Conservation (phyloP, 2,797 vertebrate species). For the Ctenopoma kingsleyae region DNA sequence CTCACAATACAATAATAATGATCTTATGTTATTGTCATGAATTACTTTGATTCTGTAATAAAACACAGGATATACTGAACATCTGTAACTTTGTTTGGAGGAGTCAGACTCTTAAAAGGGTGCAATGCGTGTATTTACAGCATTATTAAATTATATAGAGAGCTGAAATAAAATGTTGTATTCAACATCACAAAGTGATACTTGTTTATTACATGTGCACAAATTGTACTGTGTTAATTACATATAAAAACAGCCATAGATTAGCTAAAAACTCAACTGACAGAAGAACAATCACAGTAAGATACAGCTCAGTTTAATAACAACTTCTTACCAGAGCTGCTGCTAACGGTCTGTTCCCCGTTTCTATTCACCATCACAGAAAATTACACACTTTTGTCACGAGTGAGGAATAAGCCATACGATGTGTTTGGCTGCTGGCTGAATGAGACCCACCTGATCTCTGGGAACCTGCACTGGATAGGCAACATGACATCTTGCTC, state of each 20-base stretch:
- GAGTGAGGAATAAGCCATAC: constrained; percentile 96
- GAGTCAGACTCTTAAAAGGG: background rate
- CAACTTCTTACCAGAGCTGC: background rate
- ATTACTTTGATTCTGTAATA: background rate
- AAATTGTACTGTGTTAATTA: background rate
- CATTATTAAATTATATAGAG: background rate
- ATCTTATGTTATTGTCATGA: no score
- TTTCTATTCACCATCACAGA: constrained; percentile 77
- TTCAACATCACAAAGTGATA: background rate
- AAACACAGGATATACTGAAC: background rate
- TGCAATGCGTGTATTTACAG: background rate
- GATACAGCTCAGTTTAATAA: background rate
- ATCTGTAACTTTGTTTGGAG: background rate
- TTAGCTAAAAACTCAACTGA: background rate
- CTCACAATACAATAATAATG: background rate
- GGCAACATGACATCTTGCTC: constrained; percentile 97
- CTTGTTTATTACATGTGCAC: background rate
- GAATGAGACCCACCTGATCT: constrained; percentile 96
- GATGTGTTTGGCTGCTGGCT: constrained; percentile 99
- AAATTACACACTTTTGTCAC: constrained; percentile 92
- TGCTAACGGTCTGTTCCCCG: background rate
- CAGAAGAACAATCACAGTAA: background rate
- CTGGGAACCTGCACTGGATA: constrained; percentile 96
- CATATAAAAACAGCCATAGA: no score
- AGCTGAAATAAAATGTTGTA: background rate